Base-by-base conservation (phyloP, 2,797 vertebrate genomes). In the Chaetodon trifasciatus region DNA sequence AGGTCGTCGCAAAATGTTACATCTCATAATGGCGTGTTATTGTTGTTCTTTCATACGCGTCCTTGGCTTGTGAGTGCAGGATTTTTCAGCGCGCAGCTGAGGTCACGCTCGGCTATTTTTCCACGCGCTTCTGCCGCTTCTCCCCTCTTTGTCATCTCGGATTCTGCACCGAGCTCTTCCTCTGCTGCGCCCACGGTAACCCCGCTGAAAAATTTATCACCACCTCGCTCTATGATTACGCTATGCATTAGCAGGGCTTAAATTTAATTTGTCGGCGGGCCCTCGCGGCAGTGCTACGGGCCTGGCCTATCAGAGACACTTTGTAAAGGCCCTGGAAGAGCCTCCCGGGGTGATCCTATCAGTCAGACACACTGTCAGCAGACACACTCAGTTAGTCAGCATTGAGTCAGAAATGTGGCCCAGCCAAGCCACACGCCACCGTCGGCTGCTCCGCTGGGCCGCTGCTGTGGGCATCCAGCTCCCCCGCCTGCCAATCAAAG, bases 341-440 rank as follows among this genome's bases (percentile, higher is more conserved):
- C 90, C 93, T 88, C 92, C 86, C 63, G 86, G 90, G 90, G 88
- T 71, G 87, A 90, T 91, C 85, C 88, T 90, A 90, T 93, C 93
- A 91, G 89, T 89, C 91, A 89, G 88, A 89, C 90, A 83, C 92
- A 75, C 91, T 91, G 91, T 92, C 92, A 93, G 89, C 89, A 93
- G 92, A 92, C 91, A 92, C 91, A 90, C 86, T 93, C 91, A 81
- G 90, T 94, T 93, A 91, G 91, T 93, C 92, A 92, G 87, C 92
- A 88, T 68, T 64, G 91, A 90, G 87, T 91, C 91, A 89, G 90
- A 90, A 70, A 77, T 80, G 89, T 87, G 90, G 87, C 88, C 90
- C 79, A n/a, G 84, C 84, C 86, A 57, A 85, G 85, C 88, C 90
- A 76, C 89, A 77, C 90, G 86, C 91, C 88, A 85, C 80, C 82